Evolutionary conservation across 1,140 invertebrate species (phyloP).

Genomic region (Papilio polyxenes): DNA sequence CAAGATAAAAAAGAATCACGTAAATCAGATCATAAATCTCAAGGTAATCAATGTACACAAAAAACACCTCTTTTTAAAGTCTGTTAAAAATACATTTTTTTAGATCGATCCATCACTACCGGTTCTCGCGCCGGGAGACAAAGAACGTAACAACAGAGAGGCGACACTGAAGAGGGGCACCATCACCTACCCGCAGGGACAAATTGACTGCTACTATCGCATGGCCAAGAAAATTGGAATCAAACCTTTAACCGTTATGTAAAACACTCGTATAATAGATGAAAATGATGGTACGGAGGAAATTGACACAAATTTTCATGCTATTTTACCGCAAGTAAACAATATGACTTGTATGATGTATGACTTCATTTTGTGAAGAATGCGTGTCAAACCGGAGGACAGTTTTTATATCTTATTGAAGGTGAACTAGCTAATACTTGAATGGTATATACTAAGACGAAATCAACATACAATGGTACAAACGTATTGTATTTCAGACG

Average conservation of each 20-base stretch:
- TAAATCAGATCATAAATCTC: too few species aligned
- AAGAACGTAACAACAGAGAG: slow-evolving; percentile 86
- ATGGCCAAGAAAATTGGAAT: slow-evolving; percentile 82
- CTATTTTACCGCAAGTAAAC: not conserved
- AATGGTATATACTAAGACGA: not conserved
- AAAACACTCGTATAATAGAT: not conserved
- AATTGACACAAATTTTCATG: too few species aligned
- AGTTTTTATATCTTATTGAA: not conserved
- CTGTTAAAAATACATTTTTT: not conserved
- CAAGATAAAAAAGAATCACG: too few species aligned
- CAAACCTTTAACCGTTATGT: slow-evolving; percentile 73
- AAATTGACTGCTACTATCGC: slow-evolving; percentile 82
- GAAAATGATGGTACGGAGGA: too few species aligned
- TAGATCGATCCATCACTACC: slow-evolving; percentile 84
- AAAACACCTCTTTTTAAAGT: too few species aligned
- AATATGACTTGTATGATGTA: not conserved
- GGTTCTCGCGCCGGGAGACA: slow-evolving; percentile 93
- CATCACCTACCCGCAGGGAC: slow-evolving; percentile 89
- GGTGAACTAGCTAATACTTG: not conserved
- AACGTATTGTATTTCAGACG: not conserved
- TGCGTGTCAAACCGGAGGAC: not conserved
- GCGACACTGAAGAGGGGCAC: slow-evolving; percentile 87
- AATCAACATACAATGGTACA: slow-evolving; percentile 1
- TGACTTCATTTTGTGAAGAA: not conserved
- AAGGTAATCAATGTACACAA: too few species aligned